Evolutionary conservation across 1,140 invertebrate species (phyloP), one percentile per base, ranked within the genome.

Genomic region (Elymnias hypermnestra): DNA sequence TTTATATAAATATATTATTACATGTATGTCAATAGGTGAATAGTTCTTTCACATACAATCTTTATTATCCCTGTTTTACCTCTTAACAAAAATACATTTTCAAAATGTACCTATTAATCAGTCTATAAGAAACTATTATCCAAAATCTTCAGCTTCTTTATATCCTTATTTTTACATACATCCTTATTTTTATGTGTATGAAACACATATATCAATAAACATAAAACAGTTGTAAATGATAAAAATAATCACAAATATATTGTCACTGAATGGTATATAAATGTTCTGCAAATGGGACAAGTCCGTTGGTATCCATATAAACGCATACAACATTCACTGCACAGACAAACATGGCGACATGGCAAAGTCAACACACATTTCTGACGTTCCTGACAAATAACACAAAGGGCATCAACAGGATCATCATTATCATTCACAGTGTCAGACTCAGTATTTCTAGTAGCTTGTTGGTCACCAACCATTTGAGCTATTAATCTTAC

Each of bases 201-300:
- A n/a, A n/a, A n/a, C n/a, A n/a, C n/a, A n/a, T n/a, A n/a, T n/a
- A n/a, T n/a, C n/a, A n/a, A n/a, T n/a, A n/a, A n/a, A n/a, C n/a
- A n/a, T n/a, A n/a, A n/a, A n/a, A n/a, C n/a, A n/a, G n/a, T n/a
- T n/a, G n/a, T n/a, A n/a, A n/a, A n/a, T n/a, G n/a, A n/a, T n/a
- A n/a, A n/a, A n/a, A n/a, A n/a, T 13, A 29, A 43, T 51, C 63
- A 84, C 64, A 82, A 72, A 49, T 85, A 83, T 7, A 85, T 69
- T 29, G 67, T 81, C 1, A 82, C 79, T 36, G 82, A 81, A 31
- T 83, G 82, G 48, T 85, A 83, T 41, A 83, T 85, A 55, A 83
- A 85, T 51, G 77, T 85, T 49, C 82, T 70, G 44, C 78, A 85
- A 36, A 85, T 82, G 18, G 82, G 82, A 47, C 82, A 85, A 28